Evolutionary conservation across 2,888 invertebrate genomes (phyloP).

Genomic region (Cantharis lateralis): DNA sequence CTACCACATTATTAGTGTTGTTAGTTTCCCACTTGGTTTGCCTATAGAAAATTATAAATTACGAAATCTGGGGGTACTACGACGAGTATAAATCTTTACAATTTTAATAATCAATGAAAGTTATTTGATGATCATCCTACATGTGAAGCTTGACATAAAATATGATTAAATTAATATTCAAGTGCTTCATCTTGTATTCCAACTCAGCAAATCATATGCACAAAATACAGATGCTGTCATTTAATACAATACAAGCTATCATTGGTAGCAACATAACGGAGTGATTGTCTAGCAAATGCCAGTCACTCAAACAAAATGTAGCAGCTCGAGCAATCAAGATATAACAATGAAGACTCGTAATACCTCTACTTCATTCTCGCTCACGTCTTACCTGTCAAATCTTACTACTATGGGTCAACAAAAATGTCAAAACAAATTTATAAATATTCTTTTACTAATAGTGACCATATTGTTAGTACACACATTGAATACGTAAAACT

Average conservation of each 20-base stretch:
- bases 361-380: slow-evolving; percentile 44
- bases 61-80: background rate
- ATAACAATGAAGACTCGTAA: slow-evolving; percentile 38
- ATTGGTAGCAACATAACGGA: slow-evolving; percentile 37
- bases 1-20: slow-evolving; percentile 26
- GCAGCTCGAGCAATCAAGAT: slow-evolving; percentile 34
- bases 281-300: slow-evolving; percentile 37
- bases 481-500: background rate
- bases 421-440: slow-evolving; percentile 21
- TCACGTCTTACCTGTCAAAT: slow-evolving; percentile 45
- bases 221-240: slow-evolving; percentile 34
- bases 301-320: slow-evolving; percentile 37
- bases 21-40: background rate
- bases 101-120: background rate
- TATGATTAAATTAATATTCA: slow-evolving; percentile 16
- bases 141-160: slow-evolving; percentile 3
- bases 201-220: slow-evolving; percentile 28
- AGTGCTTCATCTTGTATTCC: slow-evolving; percentile 21
- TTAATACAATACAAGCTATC: slow-evolving; percentile 37
- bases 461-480: background rate
- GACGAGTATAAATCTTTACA: background rate
- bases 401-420: slow-evolving; percentile 5
- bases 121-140: background rate
- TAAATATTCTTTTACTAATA: slow-evolving; percentile 9
- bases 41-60: background rate